A percentile compares a stretch with the other conserved stretches of the same genome.
These are phyloP conservation scores for Lampropteryx suffumata DNA, from an alignment of 2,888 invertebrate species.

Conservation along the genomic window DNA sequence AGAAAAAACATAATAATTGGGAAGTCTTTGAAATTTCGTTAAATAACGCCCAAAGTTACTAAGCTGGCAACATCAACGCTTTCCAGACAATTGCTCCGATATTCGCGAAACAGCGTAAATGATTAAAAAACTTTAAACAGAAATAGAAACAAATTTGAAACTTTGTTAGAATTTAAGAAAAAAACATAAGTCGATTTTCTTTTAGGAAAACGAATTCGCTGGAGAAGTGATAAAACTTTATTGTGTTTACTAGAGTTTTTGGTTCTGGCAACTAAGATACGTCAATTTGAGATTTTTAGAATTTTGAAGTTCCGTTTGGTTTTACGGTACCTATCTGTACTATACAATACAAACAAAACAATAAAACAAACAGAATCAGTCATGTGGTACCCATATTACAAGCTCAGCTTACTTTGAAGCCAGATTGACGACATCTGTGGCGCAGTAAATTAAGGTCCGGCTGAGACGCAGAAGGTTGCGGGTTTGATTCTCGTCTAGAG, in stretches of 20 bases:
- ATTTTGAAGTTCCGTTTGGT: no score
- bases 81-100: slow-evolving; percentile 37
- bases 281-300: no score
- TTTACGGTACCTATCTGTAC: no score
- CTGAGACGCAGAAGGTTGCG: no score
- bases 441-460: no score
- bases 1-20: no score
- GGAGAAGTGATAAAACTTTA: slow-evolving; percentile 4
- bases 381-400: no score
- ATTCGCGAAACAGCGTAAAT: slow-evolving; percentile 34
- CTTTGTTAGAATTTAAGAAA: slow-evolving; percentile 29
- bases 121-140: slow-evolving; percentile 50
- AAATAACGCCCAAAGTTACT: slow-evolving; percentile 1
- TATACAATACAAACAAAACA: no score
- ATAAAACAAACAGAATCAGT: no score
- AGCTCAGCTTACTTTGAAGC: no score
- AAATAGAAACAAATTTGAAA: slow-evolving; percentile 37
- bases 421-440: no score
- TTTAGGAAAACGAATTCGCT: slow-evolving; percentile 9
- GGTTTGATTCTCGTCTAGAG: no score
- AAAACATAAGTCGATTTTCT: slow-evolving; percentile 14
- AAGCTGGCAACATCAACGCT: slow-evolving; percentile 13
- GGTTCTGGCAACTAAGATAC: neutral
- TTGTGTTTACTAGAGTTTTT: slow-evolving; percentile 1
- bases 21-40: neutral